phyloP scores from a whole-genome alignment of 2,113 vertebrate genomes.

The Turnix velox region DNA sequence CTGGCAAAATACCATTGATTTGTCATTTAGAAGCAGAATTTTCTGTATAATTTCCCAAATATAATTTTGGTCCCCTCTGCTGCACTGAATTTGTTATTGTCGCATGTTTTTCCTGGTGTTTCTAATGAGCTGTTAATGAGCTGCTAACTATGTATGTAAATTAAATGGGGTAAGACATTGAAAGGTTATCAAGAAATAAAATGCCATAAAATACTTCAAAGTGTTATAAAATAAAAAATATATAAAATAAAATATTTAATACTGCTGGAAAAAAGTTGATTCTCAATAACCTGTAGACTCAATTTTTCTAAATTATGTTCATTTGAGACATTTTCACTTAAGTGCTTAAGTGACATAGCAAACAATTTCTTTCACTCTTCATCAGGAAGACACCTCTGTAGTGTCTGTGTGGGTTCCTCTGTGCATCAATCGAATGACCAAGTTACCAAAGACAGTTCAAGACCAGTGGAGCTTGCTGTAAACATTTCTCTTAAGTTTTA shows the following conservation, averaged over 20 bases:
- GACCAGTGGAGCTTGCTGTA: background rate
- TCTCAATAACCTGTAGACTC: conserved; percentile 31
- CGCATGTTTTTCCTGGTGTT: conserved; percentile 56
- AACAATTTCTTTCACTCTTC: background rate
- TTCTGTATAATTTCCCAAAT: conserved; percentile 42
- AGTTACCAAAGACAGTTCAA: background rate
- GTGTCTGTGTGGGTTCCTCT: background rate
- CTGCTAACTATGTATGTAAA: conserved; percentile 76
- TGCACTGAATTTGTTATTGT: conserved; percentile 72
- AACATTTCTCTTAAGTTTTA: background rate
- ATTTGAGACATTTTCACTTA: conserved; percentile 35
- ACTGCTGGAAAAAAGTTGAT: conserved; percentile 44
- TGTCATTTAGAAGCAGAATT: conserved; percentile 36
- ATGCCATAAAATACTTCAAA: conserved; percentile 45
- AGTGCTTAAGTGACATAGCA: background rate
- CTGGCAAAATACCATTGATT: conserved; percentile 47
- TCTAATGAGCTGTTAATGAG: conserved; percentile 77
- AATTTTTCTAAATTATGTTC: conserved; percentile 11
- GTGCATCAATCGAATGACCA: background rate
- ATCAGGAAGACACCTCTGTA: background rate
- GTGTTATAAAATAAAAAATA: conserved; percentile 34
- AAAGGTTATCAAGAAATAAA: conserved; percentile 54
- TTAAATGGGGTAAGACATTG: conserved; percentile 63
- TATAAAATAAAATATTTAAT: conserved; percentile 53
- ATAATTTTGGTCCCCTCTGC: conserved; percentile 63